Conservation (phyloP, 2,888 invertebrate genomes). For the Ochropleura plecta region DNA sequence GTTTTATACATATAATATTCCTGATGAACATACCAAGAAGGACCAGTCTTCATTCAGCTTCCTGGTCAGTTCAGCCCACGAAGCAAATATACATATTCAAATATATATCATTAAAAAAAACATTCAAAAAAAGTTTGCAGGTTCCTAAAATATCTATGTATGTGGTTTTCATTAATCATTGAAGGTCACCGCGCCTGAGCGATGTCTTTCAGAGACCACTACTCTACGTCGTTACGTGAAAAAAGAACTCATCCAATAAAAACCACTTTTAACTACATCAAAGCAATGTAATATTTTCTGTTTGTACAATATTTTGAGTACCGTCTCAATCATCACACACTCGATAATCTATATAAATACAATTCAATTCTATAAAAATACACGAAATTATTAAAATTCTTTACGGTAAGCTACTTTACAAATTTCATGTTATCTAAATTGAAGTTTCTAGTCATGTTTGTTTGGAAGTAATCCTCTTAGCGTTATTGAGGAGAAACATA, state of each 20-base stretch:
- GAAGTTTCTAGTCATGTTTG: conserved; percentile 22
- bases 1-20: neutral
- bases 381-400: conserved; percentile 1
- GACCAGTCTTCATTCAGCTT: neutral
- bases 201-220: neutral
- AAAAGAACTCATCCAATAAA: conserved; percentile 12
- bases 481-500: conserved; percentile 32
- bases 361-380: conserved; percentile 21
- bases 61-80: neutral
- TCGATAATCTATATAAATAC: conserved; percentile 13
- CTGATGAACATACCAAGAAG: neutral
- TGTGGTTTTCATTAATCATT: neutral
- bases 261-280: conserved; percentile 22
- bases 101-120: neutral
- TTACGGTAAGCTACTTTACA: conserved; percentile 13
- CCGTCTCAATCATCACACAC: conserved; percentile 6
- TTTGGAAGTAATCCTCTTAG: conserved; percentile 39
- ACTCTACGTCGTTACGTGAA: neutral
- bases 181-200: neutral
- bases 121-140: neutral
- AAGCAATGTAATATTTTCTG: conserved; percentile 7
- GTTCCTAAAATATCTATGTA: neutral
- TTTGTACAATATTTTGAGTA: neutral
- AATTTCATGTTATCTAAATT: conserved; percentile 29
- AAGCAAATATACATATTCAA: too few species aligned